Evolutionary conservation across 2,888 invertebrate species (phyloP), one percentile per base, ranked within the genome.

Genomic region (Choreutis nemorana): DNA sequence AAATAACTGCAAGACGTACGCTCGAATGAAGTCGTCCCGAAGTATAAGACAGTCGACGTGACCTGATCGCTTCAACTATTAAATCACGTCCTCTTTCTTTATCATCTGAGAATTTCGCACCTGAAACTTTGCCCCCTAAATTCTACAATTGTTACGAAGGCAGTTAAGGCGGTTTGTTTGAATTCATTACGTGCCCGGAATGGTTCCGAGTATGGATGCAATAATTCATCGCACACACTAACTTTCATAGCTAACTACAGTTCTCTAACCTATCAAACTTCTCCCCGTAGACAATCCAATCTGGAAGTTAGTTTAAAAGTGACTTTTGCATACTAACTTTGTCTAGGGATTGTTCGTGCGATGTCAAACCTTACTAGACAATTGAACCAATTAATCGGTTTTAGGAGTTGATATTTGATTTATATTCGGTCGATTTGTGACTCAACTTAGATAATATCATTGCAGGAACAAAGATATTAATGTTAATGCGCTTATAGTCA

Each of bases 251-350:
- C 59, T 58, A 59, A 60, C 55, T 59, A 59, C 54, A 58, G 53
- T 62, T 58, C 61, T 59, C 56, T 48, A 58, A 61, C 60, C 64
- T 65, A 70, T 72, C 64, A 68, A 72, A 73, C 55, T 73, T 63
- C 45, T 44, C 41, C 41, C 48, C 46, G 48, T 54, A 67, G 65
- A 71, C 70, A 70, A 70, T 65, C 64, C 56, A 62, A 65, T 67
- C 58, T 56, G 37, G 43, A 50, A 49, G 53, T 50, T 52, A 57
- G 61, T 62, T 56, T 49, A 54, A 57, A 55, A 56, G 48, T 55
- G 58, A 70, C 66, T 70, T 71, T 70, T 67, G 67, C 64, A 64
- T 70, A 55, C 56, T 64, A 72, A 73, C 67, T 73, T 75, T 61
- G 59, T 37, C 63, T 52, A 49, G 55, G 55, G 61, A 63, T 62